These are phyloP conservation scores for Thymallus thymallus DNA, from an alignment of 2,113 vertebrate genomes.

Conservation along the genomic window DNA sequence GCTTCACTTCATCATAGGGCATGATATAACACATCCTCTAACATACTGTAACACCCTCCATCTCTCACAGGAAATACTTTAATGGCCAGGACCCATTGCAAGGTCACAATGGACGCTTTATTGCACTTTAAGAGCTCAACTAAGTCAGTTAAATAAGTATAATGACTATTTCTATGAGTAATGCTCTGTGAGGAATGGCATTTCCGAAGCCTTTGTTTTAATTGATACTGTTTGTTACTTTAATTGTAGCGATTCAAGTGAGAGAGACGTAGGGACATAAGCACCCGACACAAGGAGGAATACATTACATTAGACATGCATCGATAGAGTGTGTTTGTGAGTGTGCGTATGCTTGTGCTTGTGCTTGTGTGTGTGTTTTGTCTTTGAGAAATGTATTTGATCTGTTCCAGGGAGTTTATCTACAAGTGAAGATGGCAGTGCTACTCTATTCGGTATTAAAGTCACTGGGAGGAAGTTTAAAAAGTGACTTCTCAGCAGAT, in stretches of 20 bases:
- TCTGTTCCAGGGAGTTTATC: slow-evolving; percentile 39
- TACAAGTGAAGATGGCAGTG: slow-evolving; percentile 23
- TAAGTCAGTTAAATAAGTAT: slow-evolving; percentile 61
- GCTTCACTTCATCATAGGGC: slow-evolving; percentile 1
- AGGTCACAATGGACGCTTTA: slow-evolving; percentile 52
- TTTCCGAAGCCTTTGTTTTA: slow-evolving; percentile 47
- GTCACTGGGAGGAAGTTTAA: slow-evolving; percentile 59
- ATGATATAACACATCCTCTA: slow-evolving; percentile 26
- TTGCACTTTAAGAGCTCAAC: slow-evolving; percentile 45
- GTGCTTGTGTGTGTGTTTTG: background rate
- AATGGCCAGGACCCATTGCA: slow-evolving; percentile 36
- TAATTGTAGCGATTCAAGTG: slow-evolving; percentile 62
- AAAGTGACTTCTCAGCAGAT: slow-evolving; percentile 67
- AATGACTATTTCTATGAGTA: slow-evolving; percentile 63
- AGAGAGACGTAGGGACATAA: slow-evolving; percentile 34
- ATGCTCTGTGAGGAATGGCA: slow-evolving; percentile 49
- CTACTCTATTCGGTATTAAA: slow-evolving; percentile 59
- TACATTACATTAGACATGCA: slow-evolving; percentile 25
- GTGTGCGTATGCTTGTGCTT: background rate
- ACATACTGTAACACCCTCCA: slow-evolving; percentile 10
- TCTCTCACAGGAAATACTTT: slow-evolving; percentile 5
- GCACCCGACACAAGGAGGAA: slow-evolving; percentile 29
- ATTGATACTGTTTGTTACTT: slow-evolving; percentile 54
- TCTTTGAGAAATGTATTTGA: too few species aligned
- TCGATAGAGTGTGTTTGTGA: slow-evolving; percentile 2